phyloP scores from a whole-genome alignment of 2,113 vertebrate genomes.

The Callocephalon fimbriatum region DNA sequence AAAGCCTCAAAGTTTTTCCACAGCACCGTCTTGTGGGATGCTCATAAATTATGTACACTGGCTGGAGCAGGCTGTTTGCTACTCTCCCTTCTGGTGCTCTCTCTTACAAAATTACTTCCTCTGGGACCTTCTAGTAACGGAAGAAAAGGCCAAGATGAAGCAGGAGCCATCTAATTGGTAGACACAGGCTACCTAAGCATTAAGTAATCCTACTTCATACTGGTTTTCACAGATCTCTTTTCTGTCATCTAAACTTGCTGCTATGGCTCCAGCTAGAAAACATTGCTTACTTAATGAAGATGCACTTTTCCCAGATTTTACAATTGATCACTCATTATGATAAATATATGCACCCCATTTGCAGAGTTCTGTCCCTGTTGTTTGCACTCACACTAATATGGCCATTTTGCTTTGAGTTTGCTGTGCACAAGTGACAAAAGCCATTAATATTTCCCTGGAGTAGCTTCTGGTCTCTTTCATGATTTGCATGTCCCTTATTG shows the following conservation, averaged over 20 bases:
- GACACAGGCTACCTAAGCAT: not conserved
- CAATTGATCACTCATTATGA: not conserved
- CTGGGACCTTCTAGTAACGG: constrained; percentile 17
- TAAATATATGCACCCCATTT: not conserved
- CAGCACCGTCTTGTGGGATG: rapidly evolving
- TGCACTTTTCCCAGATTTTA: not conserved
- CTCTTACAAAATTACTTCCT: constrained; percentile 20
- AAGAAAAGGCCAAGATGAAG: constrained; percentile 2
- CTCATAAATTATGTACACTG: not conserved
- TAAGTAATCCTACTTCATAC: not conserved
- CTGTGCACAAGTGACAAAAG: not conserved
- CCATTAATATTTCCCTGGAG: not conserved
- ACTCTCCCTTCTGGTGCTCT: not conserved
- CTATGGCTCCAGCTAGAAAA: not conserved
- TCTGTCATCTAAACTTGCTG: not conserved
- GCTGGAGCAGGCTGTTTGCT: not conserved
- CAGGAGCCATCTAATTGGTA: constrained; percentile 1
- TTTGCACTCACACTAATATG: not conserved
- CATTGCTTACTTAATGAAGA: not conserved
- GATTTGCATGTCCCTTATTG: not conserved
- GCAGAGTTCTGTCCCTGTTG: not conserved
- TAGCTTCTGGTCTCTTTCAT: not conserved
- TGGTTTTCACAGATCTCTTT: not conserved
- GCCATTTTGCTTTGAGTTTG: not conserved
- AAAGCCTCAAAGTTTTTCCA: not conserved